These are phyloP conservation scores for Luffia ferchaultella DNA, from an alignment of 2,888 invertebrate genomes.

Conservation along the genomic window DNA sequence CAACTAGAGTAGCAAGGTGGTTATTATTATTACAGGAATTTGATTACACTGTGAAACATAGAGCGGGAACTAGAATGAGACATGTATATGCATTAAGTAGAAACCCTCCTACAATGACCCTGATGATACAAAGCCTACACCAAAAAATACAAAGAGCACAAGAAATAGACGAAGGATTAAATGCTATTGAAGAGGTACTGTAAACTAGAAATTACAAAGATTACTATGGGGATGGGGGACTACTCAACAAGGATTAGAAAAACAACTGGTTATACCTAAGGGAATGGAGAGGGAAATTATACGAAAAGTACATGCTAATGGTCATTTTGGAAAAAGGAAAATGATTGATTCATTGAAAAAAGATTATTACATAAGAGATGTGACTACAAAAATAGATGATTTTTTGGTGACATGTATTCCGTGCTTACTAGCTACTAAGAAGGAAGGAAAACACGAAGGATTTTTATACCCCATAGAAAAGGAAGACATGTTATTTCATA, in stretches of 20 bases:
- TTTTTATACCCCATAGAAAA: slow-evolving; percentile 25
- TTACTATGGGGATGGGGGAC: slow-evolving; percentile 16
- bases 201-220: slow-evolving; percentile 12
- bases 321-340: slow-evolving; percentile 25
- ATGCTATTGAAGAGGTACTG: slow-evolving; percentile 14
- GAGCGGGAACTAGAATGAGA: slow-evolving; percentile 11
- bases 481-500: slow-evolving; percentile 22
- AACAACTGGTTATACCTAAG: slow-evolving; percentile 23
- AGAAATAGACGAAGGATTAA: slow-evolving; percentile 14
- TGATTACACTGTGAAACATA: slow-evolving; percentile 10
- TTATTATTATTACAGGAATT: slow-evolving; percentile 9
- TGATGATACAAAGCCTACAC: slow-evolving; percentile 5
- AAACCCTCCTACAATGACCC: slow-evolving; percentile 4
- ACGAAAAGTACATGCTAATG: slow-evolving; percentile 23
- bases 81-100: slow-evolving; percentile 15
- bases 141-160: slow-evolving; percentile 13
- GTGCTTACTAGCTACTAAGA: slow-evolving; percentile 10
- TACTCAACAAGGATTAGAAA: slow-evolving; percentile 17
- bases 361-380: slow-evolving; percentile 19
- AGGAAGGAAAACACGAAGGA: slow-evolving; percentile 25
- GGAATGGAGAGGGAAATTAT: slow-evolving; percentile 26
- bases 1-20: slow-evolving; percentile 12
- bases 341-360: slow-evolving; percentile 17
- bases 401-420: slow-evolving; percentile 8
- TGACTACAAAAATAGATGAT: slow-evolving; percentile 8